Evolutionary conservation across 64 coral and sea anemone species (phyloP).

Genomic region (Stichodactyla mertensii): DNA sequence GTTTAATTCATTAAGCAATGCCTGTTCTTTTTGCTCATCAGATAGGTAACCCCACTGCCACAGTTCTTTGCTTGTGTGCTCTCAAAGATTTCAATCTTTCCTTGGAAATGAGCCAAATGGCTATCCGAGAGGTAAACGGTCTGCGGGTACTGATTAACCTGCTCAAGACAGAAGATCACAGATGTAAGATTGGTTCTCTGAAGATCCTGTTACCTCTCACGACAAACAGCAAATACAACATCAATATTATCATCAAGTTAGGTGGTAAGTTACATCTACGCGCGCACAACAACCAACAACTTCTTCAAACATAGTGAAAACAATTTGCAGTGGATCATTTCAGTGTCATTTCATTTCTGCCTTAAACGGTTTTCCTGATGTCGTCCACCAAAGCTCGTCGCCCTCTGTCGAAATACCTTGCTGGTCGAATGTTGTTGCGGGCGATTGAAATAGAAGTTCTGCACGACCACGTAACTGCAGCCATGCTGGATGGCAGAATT

Average conservation of each 20-base stretch:
- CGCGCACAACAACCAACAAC: no score
- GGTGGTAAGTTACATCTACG: conserved; percentile 44
- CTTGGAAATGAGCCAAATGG: conserved; percentile 79
- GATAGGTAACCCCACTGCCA: conserved; percentile 88
- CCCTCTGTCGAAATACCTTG: no score
- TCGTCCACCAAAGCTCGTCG: no score
- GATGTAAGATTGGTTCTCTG: conserved; percentile 82
- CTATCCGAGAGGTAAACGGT: conserved; percentile 78
- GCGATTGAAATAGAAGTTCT: no score
- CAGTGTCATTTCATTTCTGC: no score
- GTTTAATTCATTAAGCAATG: not conserved
- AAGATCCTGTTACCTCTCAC: conserved; percentile 75
- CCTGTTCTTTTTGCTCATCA: not conserved
- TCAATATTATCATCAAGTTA: conserved; percentile 55
- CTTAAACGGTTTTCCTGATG: no score
- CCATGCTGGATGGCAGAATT: no score
- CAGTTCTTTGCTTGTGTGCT: conserved; percentile 78
- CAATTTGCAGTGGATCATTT: no score
- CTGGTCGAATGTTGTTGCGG: no score
- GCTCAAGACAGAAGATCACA: conserved; percentile 70
- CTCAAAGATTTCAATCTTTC: conserved; percentile 82
- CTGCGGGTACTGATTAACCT: conserved; percentile 74
- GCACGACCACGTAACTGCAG: not conserved
- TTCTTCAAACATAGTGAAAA: no score
- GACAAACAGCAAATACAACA: conserved; percentile 82